Evolutionary conservation across 1,140 invertebrate species (phyloP).

Genomic region (Drosophila subobscura): DNA sequence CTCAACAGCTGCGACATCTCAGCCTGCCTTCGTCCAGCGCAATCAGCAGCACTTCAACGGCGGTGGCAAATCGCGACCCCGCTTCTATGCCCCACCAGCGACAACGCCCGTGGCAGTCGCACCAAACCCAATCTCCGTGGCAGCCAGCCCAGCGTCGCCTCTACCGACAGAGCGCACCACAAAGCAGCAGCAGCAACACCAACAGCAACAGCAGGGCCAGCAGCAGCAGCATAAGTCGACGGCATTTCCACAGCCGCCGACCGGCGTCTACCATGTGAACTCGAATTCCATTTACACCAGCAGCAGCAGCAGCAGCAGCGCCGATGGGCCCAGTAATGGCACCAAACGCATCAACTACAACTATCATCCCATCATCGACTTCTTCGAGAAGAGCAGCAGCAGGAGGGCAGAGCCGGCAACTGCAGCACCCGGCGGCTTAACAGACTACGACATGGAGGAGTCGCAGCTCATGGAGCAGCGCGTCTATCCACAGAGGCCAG

Average conservation of each 20-base stretch:
- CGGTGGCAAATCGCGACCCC: slow-evolving; percentile 63
- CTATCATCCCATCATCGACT: slow-evolving; percentile 93
- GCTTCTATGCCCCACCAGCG: slow-evolving; percentile 72
- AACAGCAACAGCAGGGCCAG: slow-evolving; percentile 28
- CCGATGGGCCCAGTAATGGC: slow-evolving; percentile 18
- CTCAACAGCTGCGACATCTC: slow-evolving; percentile 56
- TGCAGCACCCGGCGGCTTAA: slow-evolving; percentile 1
- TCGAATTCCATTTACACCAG: slow-evolving; percentile 55
- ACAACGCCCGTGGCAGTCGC: slow-evolving; percentile 24
- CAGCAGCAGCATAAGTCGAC: slow-evolving; percentile 58
- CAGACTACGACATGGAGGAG: slow-evolving; percentile 40
- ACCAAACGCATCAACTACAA: slow-evolving; percentile 90
- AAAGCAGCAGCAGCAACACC: slow-evolving; percentile 33
- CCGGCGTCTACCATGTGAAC: slow-evolving; percentile 61
- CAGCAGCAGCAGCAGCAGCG: slow-evolving; percentile 19
- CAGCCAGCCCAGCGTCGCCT: slow-evolving; percentile 52
- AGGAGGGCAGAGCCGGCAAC: slow-evolving; percentile 36
- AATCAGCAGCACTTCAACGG: not conserved
- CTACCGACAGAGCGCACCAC: slow-evolving; percentile 59
- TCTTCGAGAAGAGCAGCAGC: slow-evolving; percentile 86
- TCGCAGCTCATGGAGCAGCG: slow-evolving; percentile 57
- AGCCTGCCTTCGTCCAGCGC: slow-evolving; percentile 41
- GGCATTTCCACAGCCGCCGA: slow-evolving; percentile 51
- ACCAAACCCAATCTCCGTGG: slow-evolving; percentile 22
- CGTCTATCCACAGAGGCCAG: slow-evolving; percentile 24